Evolutionary conservation across 1,140 invertebrate genomes (phyloP).

Genomic region (Drosophila nannoptera): DNA sequence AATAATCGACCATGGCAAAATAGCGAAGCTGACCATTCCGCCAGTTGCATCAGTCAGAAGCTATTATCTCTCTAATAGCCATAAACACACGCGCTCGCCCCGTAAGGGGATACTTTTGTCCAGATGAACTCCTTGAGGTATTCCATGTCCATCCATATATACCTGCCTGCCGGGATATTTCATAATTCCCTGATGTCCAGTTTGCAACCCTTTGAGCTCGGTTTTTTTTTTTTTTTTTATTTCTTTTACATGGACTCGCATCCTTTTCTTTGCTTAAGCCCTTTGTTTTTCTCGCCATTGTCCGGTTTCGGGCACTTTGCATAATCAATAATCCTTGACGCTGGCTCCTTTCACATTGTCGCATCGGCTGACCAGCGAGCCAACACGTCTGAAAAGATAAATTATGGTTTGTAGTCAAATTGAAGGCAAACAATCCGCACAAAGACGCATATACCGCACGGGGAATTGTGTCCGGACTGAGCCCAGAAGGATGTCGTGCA

Average conservation of each 20-base stretch:
- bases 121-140: constrained; percentile 41
- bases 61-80: constrained; percentile 77
- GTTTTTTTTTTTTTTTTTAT: constrained; percentile 36
- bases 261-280: constrained; percentile 69
- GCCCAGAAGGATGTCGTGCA: background rate
- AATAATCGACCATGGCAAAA: constrained; percentile 79
- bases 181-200: constrained; percentile 56
- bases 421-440: constrained; percentile 77
- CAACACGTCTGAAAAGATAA: constrained; percentile 78
- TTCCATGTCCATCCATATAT: background rate
- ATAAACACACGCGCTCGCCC: constrained; percentile 75
- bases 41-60: constrained; percentile 45
- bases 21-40: constrained; percentile 76
- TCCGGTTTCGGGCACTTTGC: constrained; percentile 73
- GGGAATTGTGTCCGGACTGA: background rate
- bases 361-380: constrained; percentile 61
- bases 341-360: constrained; percentile 59
- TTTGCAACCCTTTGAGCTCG: constrained; percentile 55
- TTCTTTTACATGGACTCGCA: constrained; percentile 24
- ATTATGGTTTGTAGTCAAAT: constrained; percentile 79
- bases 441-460: constrained; percentile 37
- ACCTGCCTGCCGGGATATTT: constrained; percentile 32
- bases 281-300: constrained; percentile 72
- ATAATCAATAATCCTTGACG: constrained; percentile 79
- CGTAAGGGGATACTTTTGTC: constrained; percentile 70